Evolutionary conservation across 2,797 vertebrate genomes (phyloP), one percentile per base, ranked within the genome.

Genomic region (Danio aesculapii): DNA sequence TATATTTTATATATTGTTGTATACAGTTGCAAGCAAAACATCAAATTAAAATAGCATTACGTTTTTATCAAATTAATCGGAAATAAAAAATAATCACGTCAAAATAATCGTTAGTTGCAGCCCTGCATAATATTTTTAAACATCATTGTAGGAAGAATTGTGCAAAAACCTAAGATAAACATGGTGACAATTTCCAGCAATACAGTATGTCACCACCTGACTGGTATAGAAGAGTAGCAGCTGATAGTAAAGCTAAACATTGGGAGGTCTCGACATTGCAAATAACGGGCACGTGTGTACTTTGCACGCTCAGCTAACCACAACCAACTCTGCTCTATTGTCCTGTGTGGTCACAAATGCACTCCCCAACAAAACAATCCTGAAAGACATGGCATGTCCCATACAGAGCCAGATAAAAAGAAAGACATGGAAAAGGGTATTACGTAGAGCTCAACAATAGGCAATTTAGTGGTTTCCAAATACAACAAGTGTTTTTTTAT

Each of bases 271-370:
- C 62, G 16, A 49, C 64, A 47, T 12, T 12, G 58, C 64, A 81
- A 52, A 78, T 61, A 78, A 78, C 55, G 71, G 64, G 68, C 44
- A 58, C 3, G 59, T 77, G 74, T 81, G 70, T 78, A 75, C 49
- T 71, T 50, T 81, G 21, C 64, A 84, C 3, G 66, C 58, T 84
- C 76, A 71, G 80, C 81, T 83, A 69, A 75, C 61, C 49, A 44
- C 78, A 75, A 83, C 61, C 67, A 81, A 64, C 53, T 50, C 30
- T 41, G 30, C 14, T 71, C 72, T 69, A 82, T 84, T 84, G 73
- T 82, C 52, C 52, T 43, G 66, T 47, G 57, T 30, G 57, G 30
- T 75, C 63, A 79, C 70, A 85, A 78, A 57, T 55, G 62, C 43
- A 21, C 47, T 41, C 61, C 14, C 4, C 11, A 79, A 87, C 79